Percentiles rank a stretch among this genome's conserved stretches.
Conservation (phyloP, 2,797 vertebrate genomes). For the Acanthurus leucopareius region DNA sequence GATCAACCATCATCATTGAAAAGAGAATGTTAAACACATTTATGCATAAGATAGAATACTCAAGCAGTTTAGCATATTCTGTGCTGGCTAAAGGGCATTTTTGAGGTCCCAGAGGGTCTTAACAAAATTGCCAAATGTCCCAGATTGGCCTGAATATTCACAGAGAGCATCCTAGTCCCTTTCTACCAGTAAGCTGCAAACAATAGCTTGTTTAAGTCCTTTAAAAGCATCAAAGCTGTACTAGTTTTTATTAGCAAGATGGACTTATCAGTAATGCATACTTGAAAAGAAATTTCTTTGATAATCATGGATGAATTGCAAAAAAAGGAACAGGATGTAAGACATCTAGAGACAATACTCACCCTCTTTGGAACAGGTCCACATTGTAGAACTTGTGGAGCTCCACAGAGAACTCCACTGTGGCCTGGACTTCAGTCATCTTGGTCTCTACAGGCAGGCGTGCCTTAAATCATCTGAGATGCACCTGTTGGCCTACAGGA, state of each 20-base stretch:
- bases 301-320: slow-evolving; percentile 1
- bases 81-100: slow-evolving; percentile 14
- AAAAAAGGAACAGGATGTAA: neutral
- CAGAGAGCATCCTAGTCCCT: slow-evolving; percentile 6
- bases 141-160: slow-evolving; percentile 11
- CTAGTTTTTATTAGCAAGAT: neutral
- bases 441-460: slow-evolving; percentile 87
- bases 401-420: slow-evolving; percentile 99
- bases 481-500: slow-evolving; percentile 62
- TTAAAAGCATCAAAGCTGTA: slow-evolving; percentile 12
- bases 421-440: slow-evolving; percentile 98
- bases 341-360: slow-evolving; percentile 57
- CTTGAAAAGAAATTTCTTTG: neutral
- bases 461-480: slow-evolving; percentile 87
- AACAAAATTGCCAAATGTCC: slow-evolving; percentile 21
- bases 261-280: slow-evolving; percentile 3
- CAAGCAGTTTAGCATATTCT: slow-evolving; percentile 9
- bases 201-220: neutral
- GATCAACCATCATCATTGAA: neutral
- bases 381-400: slow-evolving; percentile 99
- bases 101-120: slow-evolving; percentile 1
- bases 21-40: neutral
- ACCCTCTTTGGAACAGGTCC: slow-evolving; percentile 99
- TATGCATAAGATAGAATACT: neutral
- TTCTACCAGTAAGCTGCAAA: slow-evolving; percentile 5